Base-by-base conservation (phyloP, 1,140 invertebrate genomes). In the Bombus turneri region DNA sequence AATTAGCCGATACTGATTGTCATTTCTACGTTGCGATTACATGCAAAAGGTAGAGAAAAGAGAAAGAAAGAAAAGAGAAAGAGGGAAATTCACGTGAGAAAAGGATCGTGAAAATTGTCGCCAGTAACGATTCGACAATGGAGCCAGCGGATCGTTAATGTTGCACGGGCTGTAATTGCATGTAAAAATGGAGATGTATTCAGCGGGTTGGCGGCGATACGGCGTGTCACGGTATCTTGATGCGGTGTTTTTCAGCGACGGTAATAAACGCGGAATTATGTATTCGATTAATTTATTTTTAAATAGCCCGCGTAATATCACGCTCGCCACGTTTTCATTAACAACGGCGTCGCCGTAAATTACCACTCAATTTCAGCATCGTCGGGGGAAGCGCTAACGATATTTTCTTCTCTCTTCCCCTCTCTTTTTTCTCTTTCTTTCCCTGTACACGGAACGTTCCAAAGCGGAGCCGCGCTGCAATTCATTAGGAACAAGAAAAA, bases 331-430 rank as follows among this genome's bases (percentile, higher is more conserved):
- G 53, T 69, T 80, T 92, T 92, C 89, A 92, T 93, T 92, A 92
- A 91, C 90, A 90, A 92, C 83, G 83, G 71, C 68, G 66, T 62
- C 69, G 72, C 72, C 81, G 83, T 92, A 89, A 92, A 92, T 92
- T 91, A 92, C 91, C 90, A 87, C 87, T 80, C 82, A 88, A 83
- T 89, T 88, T 88, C 86, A 85, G 71, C 74, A 34, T 73, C 59
- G 25, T 34, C 31, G 31, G n/a, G 25, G 72, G 41, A 64, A 47
- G 39, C 25, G 22, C 31, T 31, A 34, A 66, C 53, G 57, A 43
- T 59, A 79, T 57, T 53, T 77, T 43, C 47, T 18, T n/a, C 47
- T 28, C 43, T 22, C 25, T 41, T 4, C 53, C n/a, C 28, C 10
- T 47, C 28, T 12, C 25, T 31, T 31, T 41, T n/a, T 77, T 39